A percentile compares a stretch with the other conserved stretches of the same genome.
phyloP scores from a whole-genome alignment of 2,888 invertebrate species.

The Drosophila imparisetae region DNA sequence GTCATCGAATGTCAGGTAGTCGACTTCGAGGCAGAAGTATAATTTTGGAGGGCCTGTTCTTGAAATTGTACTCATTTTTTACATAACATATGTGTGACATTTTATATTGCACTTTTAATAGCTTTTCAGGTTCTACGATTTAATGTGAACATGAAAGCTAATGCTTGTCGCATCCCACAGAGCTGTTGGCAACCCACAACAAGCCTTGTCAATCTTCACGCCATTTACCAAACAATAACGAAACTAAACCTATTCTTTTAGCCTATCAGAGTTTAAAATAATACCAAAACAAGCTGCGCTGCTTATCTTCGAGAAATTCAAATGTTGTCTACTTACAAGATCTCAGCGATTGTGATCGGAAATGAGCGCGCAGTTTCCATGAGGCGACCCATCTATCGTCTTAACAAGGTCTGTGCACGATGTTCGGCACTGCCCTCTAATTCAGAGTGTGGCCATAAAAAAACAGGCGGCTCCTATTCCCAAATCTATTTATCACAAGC shows the following conservation, averaged over 20 bases:
- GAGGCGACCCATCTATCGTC: constrained; percentile 45
- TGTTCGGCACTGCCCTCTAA: constrained; percentile 51
- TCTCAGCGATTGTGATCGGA: constrained; percentile 58
- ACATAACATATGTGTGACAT: constrained; percentile 7
- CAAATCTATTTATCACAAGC: constrained; percentile 66
- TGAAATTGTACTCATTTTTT: neutral
- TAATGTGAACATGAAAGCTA: constrained; percentile 40
- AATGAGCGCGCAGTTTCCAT: constrained; percentile 63
- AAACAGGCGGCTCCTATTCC: constrained; percentile 28
- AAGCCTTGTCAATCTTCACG: constrained; percentile 54
- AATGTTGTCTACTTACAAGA: constrained; percentile 49
- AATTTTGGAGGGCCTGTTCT: neutral
- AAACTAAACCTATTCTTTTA: constrained; percentile 28
- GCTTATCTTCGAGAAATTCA: constrained; percentile 48
- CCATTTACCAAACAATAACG: constrained; percentile 34
- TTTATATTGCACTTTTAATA: neutral
- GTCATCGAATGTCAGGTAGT: constrained; percentile 57
- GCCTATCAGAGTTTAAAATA: constrained; percentile 45
- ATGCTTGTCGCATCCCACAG: constrained; percentile 26
- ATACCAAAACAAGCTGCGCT: constrained; percentile 34
- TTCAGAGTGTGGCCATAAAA: constrained; percentile 58
- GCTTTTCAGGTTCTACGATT: neutral
- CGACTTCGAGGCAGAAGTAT: neutral
- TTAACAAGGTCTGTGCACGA: constrained; percentile 58
- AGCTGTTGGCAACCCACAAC: constrained; percentile 14